phyloP scores from a whole-genome alignment of 2,797 vertebrate species.

The Oreochromis grahami region DNA sequence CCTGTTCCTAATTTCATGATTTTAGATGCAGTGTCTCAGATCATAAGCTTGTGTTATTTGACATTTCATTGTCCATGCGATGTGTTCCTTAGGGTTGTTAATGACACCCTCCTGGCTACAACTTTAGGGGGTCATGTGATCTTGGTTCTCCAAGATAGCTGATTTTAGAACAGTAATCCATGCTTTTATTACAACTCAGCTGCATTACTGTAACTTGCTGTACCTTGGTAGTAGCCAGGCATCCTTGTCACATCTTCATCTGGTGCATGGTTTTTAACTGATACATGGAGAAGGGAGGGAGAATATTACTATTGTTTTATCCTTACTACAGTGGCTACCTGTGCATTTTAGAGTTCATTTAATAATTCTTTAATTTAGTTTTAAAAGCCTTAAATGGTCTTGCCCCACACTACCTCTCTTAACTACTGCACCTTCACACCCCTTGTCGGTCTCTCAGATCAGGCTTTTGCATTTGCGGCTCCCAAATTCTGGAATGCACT shows the following conservation, averaged over 20 bases:
- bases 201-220: background rate
- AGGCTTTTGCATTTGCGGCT: background rate
- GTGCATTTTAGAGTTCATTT: background rate
- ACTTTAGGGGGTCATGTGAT: background rate
- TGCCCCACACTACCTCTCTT: background rate
- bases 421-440: background rate
- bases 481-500: background rate
- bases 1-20: background rate
- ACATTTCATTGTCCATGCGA: background rate
- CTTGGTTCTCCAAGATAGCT: background rate
- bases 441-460: background rate
- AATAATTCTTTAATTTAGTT: background rate
- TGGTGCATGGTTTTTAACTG: background rate
- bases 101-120: background rate
- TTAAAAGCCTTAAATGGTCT: background rate
- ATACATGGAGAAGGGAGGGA: background rate
- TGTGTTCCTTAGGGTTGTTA: background rate
- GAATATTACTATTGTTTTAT: background rate
- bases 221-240: background rate
- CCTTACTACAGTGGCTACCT: background rate
- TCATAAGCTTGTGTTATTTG: background rate
- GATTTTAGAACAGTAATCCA: background rate
- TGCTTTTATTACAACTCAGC: background rate
- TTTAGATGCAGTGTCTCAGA: background rate
- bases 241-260: background rate